Evolutionary conservation across 2,797 vertebrate genomes (phyloP), one percentile per base, ranked within the genome.

Genomic region (Manis pentadactyla): DNA sequence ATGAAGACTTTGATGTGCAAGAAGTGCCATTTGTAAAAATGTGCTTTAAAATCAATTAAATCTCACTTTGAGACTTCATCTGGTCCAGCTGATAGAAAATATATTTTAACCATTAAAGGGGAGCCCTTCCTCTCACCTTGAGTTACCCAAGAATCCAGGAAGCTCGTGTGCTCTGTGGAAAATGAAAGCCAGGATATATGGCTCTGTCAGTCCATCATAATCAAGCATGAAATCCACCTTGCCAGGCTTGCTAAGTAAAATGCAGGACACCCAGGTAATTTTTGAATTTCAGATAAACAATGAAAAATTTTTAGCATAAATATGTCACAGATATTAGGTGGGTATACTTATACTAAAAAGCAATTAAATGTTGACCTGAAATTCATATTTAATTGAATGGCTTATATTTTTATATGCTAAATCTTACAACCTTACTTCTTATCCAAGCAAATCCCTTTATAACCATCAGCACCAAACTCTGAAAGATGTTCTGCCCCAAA

Each of bases 391-490:
- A 55, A 64, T 61, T 39, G 2, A 2, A 5, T 85, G 9, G 49
- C 4, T 6, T 90, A 2, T 64, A 57, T 88, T 93, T 95, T 88
- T 83, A 85, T 81, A 86, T 89, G 51, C 25, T 94, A 75, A 81
- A 61, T 93, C 34, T 74, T 57, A n/a, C 66, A 95, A 18, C 9
- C 14, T 5, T 78, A 39, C 29, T 79, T 64, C 17, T 89, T 42
- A 1, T 63, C 53, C 42, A 71, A 87, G 57, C 4, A 84, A 93
- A 86, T 82, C n/a, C 7, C 23, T 37, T 64, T n/a, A 42, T 73
- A 90, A 77, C 23, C 23, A 0, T 14, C 83, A 21, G 14, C 7
- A 46, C 49, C 11, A 59, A 91, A 83, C 5, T 73, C 18, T 78
- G 53, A 83, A 63, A 75, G 71, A 4, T 73, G 1, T 82, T 85